Base-by-base conservation (phyloP, 2,113 vertebrate species). In the Hylia prasina region DNA sequence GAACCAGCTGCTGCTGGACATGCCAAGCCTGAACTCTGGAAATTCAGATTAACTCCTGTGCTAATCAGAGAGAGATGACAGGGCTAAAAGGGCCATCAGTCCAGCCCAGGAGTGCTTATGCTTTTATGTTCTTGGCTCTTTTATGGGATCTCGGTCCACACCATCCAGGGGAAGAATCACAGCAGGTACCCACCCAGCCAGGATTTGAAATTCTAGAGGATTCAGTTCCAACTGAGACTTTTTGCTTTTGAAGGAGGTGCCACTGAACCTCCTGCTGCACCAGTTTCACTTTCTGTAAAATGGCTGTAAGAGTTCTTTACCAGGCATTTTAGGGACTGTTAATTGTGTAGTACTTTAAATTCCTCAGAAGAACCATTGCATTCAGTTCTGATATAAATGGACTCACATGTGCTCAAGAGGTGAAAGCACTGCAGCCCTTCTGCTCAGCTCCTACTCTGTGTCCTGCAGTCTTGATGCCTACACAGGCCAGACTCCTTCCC, bases 371-470 rank as follows among this genome's bases (percentile, higher is more conserved):
- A 75, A 27, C 50, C 0, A 1, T 0, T 57, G 45, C 19, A 7
- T 23, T 57, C 3, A 1, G 51, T 77, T 84, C 28, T 31, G 60
- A 44, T 79, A 50, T 18, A 84, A 73, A 24, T 0, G 39, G 47
- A 61, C 22, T 57, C 25, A 21, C 66, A n/a, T 6, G 51, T 42
- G 76, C 77, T 44, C 14, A 23, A 45, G 80, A 28, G 56, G 13
- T 42, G 42, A 33, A 27, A 47, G 44, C 4, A 0, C 35, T 23
- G 4, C 0, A 4, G 10, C 56, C 2, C 1, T 48, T 82, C 63
- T 65, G 54, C 48, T 4, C 1, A 45, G 66, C 0, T 4, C 54
- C 68, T 18, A 0, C 63, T 58, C 70, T 7, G 10, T 30, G 3
- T 33, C 39, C 83, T 33, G 44, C 7, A 13, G 28, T 18, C 57